A percentile compares a stretch with the other conserved stretches of the same genome.
phyloP scores from a whole-genome alignment of 23 tunicate genomes.

The Trididemnum nubilum region DNA sequence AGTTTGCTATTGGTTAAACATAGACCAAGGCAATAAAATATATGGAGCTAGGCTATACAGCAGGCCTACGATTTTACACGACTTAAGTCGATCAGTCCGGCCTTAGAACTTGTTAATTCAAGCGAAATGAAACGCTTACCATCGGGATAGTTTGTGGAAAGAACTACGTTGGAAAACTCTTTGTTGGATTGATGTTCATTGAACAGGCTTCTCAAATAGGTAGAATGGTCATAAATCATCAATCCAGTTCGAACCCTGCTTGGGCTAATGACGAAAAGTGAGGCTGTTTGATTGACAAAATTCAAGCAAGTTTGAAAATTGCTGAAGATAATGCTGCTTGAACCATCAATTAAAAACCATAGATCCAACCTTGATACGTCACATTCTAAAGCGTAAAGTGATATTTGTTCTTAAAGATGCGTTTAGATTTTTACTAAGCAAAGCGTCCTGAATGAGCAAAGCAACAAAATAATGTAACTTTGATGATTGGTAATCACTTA shows the following conservation, averaged over 20 bases:
- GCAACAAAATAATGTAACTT: too few relatives aligned
- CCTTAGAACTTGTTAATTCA: too few relatives aligned
- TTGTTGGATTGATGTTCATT: constrained; percentile 25
- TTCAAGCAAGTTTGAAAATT: constrained; percentile 6
- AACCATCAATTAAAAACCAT: constrained; percentile 47
- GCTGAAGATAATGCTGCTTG: constrained; percentile 15
- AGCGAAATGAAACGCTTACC: constrained; percentile 19
- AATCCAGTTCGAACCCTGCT: constrained; percentile 39
- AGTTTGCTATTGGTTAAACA: too few relatives aligned
- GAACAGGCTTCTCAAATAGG: constrained; percentile 1
- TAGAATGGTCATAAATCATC: constrained; percentile 1
- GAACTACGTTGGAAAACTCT: constrained; percentile 34
- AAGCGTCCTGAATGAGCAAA: too few relatives aligned
- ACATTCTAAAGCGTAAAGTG: constrained; percentile 15
- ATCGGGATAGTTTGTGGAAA: constrained; percentile 24
- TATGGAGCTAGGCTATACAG: too few relatives aligned
- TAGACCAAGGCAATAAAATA: too few relatives aligned
- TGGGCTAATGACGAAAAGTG: constrained; percentile 21
- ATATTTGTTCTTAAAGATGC: too few relatives aligned
- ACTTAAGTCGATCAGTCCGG: too few relatives aligned
- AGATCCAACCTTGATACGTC: constrained; percentile 35
- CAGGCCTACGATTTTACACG: too few relatives aligned
- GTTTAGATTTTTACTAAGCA: too few relatives aligned
- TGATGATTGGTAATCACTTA: too few relatives aligned
- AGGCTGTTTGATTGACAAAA: constrained; percentile 24